These are phyloP conservation scores for Sphaeramia orbicularis DNA, from an alignment of 2,797 vertebrate species.

Conservation along the genomic window DNA sequence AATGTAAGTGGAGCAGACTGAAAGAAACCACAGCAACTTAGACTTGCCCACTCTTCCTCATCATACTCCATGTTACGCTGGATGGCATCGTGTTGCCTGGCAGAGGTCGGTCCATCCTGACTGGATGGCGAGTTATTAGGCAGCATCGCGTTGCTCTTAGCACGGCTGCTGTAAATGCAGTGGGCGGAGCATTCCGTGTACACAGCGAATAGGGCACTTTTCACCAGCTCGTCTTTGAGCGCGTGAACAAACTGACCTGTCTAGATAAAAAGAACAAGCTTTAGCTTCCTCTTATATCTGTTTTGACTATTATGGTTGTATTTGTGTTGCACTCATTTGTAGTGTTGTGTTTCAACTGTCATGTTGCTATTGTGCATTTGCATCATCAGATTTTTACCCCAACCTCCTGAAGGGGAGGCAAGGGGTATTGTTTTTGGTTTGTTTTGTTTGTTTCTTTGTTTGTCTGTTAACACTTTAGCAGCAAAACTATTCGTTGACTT, in stretches of 20 bases:
- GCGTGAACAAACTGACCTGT: slow-evolving; percentile 91
- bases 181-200: slow-evolving; percentile 83
- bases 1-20: too few relatives aligned
- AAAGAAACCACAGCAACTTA: too few relatives aligned
- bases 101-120: slow-evolving; percentile 52
- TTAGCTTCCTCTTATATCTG: background rate
- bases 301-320: background rate
- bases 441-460: too few relatives aligned
- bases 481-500: too few relatives aligned
- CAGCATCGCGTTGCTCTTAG: slow-evolving; percentile 68
- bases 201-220: slow-evolving; percentile 89
- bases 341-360: too few relatives aligned
- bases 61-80: slow-evolving; percentile 88
- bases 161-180: slow-evolving; percentile 69
- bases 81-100: slow-evolving; percentile 82
- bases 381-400: too few relatives aligned
- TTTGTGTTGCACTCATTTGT: too few relatives aligned
- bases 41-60: slow-evolving; percentile 95
- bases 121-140: slow-evolving; percentile 44
- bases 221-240: slow-evolving; percentile 94
- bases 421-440: too few relatives aligned
- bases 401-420: too few relatives aligned
- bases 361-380: too few relatives aligned
- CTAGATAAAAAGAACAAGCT: slow-evolving; percentile 63
- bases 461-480: too few relatives aligned